A percentile compares a stretch with the other conserved stretches of the same genome.
Conservation (phyloP, 2,888 invertebrate species). For the Trissoscelio sp. region DNA sequence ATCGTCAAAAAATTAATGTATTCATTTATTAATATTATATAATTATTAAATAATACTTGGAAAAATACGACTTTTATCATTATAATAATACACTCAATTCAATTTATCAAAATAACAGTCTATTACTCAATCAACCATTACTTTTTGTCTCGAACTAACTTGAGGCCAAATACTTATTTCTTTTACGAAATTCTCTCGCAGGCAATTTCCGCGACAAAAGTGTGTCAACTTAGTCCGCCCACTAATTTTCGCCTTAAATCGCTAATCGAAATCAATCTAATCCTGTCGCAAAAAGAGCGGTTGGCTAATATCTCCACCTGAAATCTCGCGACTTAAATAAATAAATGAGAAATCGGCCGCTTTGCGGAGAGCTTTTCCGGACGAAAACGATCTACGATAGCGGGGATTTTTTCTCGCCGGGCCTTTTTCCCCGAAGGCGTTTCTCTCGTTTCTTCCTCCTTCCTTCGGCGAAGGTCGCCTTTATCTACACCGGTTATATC, state of each 20-base stretch:
- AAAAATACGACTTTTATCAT: no score
- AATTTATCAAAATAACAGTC: no score
- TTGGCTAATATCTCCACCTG: no score
- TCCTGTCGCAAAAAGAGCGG: slow-evolving; percentile 9
- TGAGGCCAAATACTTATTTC: no score
- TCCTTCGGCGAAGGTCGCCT: slow-evolving; percentile 47
- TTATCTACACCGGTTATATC: slow-evolving; percentile 52
- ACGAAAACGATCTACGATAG: slow-evolving; percentile 47
- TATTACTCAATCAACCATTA: no score
- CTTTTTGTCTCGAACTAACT: no score
- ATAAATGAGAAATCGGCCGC: slow-evolving; percentile 11
- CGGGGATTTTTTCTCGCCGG: background rate
- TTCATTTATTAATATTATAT: no score
- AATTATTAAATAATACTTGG: no score
- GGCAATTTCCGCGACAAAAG: no score
- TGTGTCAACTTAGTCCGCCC: slow-evolving; percentile 7
- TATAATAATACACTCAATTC: no score
- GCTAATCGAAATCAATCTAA: slow-evolving; percentile 14
- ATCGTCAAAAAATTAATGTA: no score
- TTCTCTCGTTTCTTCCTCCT: slow-evolving; percentile 46
- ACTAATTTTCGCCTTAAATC: background rate
- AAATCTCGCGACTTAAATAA: slow-evolving; percentile 21
- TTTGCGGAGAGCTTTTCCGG: slow-evolving; percentile 18
- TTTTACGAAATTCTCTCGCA: no score
- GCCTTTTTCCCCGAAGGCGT: slow-evolving; percentile 35